phyloP scores from a whole-genome alignment of 2,797 vertebrate species.

The Ptychadena robeensis region DNA sequence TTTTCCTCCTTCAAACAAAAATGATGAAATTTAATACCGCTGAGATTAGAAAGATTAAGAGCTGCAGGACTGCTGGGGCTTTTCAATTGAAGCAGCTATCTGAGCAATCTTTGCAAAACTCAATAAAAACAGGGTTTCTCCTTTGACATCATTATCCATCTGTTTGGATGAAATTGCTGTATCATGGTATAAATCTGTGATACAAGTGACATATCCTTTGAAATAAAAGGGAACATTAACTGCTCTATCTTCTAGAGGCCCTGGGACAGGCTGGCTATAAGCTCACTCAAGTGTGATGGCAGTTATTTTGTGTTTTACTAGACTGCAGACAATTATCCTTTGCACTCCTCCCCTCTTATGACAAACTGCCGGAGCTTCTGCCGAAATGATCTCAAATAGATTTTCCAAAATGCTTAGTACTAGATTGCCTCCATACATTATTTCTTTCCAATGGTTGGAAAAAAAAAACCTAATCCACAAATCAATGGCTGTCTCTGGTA shows the following conservation, averaged over 20 bases:
- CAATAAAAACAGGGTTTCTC: slow-evolving; percentile 96
- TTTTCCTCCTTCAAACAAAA: slow-evolving; percentile 99
- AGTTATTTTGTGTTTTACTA: slow-evolving; percentile 99
- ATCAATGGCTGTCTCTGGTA: slow-evolving; percentile 89
- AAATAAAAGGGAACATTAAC: slow-evolving; percentile 99
- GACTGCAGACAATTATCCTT: slow-evolving; percentile 99
- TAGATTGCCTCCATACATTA: slow-evolving; percentile 99
- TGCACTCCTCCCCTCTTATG: slow-evolving; percentile 98
- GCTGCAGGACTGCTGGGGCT: slow-evolving; percentile 87
- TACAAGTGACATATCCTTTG: slow-evolving; percentile 99
- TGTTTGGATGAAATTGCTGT: slow-evolving; percentile 99
- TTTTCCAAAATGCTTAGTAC: slow-evolving; percentile 99
- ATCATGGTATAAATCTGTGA: slow-evolving; percentile 99
- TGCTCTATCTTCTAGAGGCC: slow-evolving; percentile 99
- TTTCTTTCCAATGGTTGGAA: slow-evolving; percentile 98
- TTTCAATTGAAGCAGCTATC: slow-evolving; percentile 91
- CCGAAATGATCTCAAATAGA: slow-evolving; percentile 99
- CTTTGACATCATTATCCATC: slow-evolving; percentile 99
- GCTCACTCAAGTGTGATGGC: slow-evolving; percentile 99
- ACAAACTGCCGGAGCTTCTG: slow-evolving; percentile 99
- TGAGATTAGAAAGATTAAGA: slow-evolving; percentile 99
- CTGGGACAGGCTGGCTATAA: slow-evolving; percentile 99
- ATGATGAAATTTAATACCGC: slow-evolving; percentile 99
- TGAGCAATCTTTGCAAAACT: slow-evolving; percentile 98
- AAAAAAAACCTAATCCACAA: slow-evolving; percentile 97